phyloP scores from a whole-genome alignment of 2,113 vertebrate species.

The Oplegnathus fasciatus region DNA sequence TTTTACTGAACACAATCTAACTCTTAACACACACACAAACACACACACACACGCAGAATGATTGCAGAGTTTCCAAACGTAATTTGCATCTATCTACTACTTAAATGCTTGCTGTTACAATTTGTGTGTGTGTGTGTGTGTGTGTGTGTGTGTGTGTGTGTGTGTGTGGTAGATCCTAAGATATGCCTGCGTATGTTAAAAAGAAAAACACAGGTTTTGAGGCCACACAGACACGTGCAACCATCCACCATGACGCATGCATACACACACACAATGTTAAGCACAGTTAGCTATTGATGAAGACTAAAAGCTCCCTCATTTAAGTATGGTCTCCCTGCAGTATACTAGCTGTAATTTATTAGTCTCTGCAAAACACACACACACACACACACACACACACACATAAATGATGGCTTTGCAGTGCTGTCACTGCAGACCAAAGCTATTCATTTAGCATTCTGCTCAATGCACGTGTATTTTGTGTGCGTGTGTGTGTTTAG shows the following conservation, averaged over 20 bases:
- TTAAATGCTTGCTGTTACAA: not conserved
- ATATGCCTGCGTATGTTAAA: not conserved
- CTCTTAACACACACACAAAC: not conserved
- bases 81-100: not conserved
- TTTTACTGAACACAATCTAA: not conserved
- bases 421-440: constrained; percentile 67
- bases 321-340: constrained; percentile 60
- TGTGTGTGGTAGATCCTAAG: not conserved
- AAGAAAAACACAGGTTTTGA: not conserved
- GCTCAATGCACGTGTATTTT: constrained; percentile 7
- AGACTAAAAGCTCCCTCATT: constrained; percentile 64
- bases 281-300: constrained; percentile 62
- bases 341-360: constrained; percentile 58
- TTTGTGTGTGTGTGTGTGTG: no score
- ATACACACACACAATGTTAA: constrained; percentile 36
- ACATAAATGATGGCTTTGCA: constrained; percentile 67
- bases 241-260: not conserved
- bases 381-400: constrained; percentile 13
- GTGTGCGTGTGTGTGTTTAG: constrained; percentile 17
- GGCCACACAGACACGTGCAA: not conserved
- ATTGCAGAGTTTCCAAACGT: not conserved
- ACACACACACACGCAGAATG: constrained; percentile 8
- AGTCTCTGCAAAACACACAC: constrained; percentile 25
- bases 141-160: no score
- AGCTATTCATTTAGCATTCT: constrained; percentile 52